Evolutionary conservation across 2,888 invertebrate species (phyloP).

Genomic region (Scaptomyza parva): DNA sequence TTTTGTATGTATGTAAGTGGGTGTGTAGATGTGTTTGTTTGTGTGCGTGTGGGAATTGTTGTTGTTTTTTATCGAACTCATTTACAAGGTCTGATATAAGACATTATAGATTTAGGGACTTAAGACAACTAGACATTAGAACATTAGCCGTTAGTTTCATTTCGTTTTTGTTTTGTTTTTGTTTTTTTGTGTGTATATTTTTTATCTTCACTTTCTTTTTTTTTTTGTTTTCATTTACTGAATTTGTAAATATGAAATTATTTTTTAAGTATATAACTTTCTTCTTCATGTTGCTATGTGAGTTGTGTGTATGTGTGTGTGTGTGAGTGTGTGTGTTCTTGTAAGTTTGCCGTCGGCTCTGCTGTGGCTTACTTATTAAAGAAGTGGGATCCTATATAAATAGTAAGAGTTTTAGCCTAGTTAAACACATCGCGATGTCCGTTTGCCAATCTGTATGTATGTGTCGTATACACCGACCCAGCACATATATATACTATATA

Average conservation of each 20-base stretch:
- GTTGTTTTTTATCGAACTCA: slow-evolving; percentile 48
- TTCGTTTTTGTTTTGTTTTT: slow-evolving; percentile 12
- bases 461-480: slow-evolving; percentile 7
- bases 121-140: slow-evolving; percentile 67
- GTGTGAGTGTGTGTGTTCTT: slow-evolving; percentile 25
- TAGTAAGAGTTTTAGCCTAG: slow-evolving; percentile 61
- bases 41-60: slow-evolving; percentile 24
- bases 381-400: slow-evolving; percentile 50
- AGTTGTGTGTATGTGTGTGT: slow-evolving; percentile 25
- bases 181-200: slow-evolving; percentile 6
- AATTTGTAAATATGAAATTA: slow-evolving; percentile 63
- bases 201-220: slow-evolving; percentile 27
- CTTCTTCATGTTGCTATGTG: slow-evolving; percentile 48
- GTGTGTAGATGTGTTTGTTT: slow-evolving; percentile 22
- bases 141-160: slow-evolving; percentile 52
- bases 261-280: slow-evolving; percentile 66
- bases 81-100: slow-evolving; percentile 48
- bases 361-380: slow-evolving; percentile 35
- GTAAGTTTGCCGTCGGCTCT: slow-evolving; percentile 30
- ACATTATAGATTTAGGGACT: slow-evolving; percentile 46
- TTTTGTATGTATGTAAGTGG: slow-evolving; percentile 1
- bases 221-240: slow-evolving; percentile 35
- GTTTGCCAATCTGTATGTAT: slow-evolving; percentile 6
- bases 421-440: slow-evolving; percentile 37
- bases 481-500: slow-evolving; percentile 23